Conservation (phyloP, 2,113 vertebrate species). For the Psittacara wagleri region DNA sequence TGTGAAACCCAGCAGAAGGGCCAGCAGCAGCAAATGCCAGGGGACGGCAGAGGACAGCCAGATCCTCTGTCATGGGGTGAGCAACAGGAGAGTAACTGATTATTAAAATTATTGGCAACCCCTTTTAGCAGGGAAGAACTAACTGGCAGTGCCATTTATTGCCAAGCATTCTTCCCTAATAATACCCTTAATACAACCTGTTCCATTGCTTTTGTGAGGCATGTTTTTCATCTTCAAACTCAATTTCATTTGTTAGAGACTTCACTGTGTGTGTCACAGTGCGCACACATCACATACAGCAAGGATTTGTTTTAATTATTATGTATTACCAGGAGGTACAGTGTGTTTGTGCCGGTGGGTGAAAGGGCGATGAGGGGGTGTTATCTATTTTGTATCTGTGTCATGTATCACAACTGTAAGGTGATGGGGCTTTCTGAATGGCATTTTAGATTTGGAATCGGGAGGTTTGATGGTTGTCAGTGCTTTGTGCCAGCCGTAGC, state of each 20-base stretch:
- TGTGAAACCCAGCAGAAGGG: background rate
- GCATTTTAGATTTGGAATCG: background rate
- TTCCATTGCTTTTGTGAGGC: conserved; percentile 29
- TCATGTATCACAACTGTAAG: background rate
- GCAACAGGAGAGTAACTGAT: background rate
- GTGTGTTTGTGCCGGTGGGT: background rate
- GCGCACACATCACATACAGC: conserved; percentile 24
- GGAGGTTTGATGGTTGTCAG: background rate
- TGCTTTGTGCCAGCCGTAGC: background rate
- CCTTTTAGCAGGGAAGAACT: background rate
- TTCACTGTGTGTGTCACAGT: background rate
- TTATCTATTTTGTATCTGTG: background rate
- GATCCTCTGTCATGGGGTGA: background rate
- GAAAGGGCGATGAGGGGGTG: background rate
- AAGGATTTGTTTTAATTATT: conserved; percentile 21
- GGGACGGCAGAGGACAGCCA: background rate
- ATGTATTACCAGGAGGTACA: background rate
- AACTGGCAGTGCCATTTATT: background rate
- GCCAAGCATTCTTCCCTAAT: conserved; percentile 48
- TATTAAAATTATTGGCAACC: conserved; percentile 24
- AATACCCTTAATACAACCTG: conserved; percentile 33
- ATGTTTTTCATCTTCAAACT: conserved; percentile 57
- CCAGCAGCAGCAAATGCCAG: background rate
- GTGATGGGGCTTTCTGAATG: background rate
- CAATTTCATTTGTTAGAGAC: conserved; percentile 55